These are phyloP conservation scores for Apolygus lucorum DNA, from an alignment of 1,140 invertebrate genomes.

Conservation along the genomic window DNA sequence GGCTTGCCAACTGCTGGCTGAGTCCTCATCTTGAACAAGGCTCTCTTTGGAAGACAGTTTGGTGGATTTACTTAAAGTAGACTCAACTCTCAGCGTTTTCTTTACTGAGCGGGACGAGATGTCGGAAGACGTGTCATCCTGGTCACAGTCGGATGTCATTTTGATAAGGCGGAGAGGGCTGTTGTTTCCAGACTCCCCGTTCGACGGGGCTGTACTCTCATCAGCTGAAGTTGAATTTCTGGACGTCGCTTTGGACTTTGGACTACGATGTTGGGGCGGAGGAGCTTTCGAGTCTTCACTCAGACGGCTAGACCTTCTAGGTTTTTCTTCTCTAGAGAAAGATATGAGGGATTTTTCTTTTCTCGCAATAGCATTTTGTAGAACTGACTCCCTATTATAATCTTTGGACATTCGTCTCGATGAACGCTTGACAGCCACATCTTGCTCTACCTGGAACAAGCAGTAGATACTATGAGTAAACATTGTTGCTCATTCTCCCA, in stretches of 20 bases:
- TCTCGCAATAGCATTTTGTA: slow-evolving; percentile 38
- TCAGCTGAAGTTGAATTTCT: not conserved
- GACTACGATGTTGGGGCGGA: not conserved
- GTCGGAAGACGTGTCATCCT: not conserved
- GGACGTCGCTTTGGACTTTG: slow-evolving; percentile 5
- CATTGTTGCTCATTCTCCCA: no score
- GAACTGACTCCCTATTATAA: slow-evolving; percentile 34
- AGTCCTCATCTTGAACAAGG: not conserved
- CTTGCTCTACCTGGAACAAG: slow-evolving; percentile 6
- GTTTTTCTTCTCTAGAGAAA: slow-evolving; percentile 29
- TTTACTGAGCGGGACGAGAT: not conserved
- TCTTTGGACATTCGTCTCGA: slow-evolving; percentile 36
- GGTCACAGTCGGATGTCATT: not conserved
- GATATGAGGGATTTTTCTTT: slow-evolving; percentile 38
- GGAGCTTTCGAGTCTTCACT: slow-evolving; percentile 21
- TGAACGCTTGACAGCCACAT: slow-evolving; percentile 34
- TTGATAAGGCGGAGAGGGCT: not conserved
- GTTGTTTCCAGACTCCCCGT: not conserved
- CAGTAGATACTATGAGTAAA: no score
- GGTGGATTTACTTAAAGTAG: not conserved
- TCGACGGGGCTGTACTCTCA: not conserved
- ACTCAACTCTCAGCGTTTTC: not conserved
- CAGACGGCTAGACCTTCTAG: slow-evolving; percentile 24
- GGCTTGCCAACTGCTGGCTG: slow-evolving; percentile 4
- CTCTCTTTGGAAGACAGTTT: not conserved